Conservation (phyloP, 2,888 invertebrate species). For the Ecliptopera silaceata region DNA sequence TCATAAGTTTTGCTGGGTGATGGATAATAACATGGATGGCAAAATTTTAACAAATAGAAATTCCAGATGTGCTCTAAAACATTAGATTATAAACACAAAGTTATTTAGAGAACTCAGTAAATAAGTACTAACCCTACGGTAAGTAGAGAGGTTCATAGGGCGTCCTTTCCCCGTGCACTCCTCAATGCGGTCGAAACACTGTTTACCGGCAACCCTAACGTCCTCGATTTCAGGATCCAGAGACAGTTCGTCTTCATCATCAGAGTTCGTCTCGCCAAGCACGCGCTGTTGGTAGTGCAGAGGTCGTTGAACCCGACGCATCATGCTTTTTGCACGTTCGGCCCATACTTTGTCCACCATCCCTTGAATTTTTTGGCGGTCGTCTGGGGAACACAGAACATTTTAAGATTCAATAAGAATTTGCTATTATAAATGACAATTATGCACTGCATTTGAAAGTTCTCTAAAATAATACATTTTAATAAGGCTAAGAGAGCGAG, state of each 20-base stretch:
- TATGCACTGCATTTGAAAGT: too few relatives aligned
- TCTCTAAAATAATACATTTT: too few relatives aligned
- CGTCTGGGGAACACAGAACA: conserved; percentile 71
- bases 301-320: conserved; percentile 59
- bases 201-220: conserved; percentile 51
- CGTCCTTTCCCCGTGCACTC: conserved; percentile 87
- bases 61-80: too few relatives aligned
- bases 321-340: conserved; percentile 79
- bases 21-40: too few relatives aligned
- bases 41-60: too few relatives aligned
- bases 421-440: too few relatives aligned
- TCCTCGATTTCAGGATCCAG: conserved; percentile 60
- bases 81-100: too few relatives aligned
- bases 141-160: conserved; percentile 49
- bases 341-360: conserved; percentile 90
- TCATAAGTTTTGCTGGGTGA: too few relatives aligned
- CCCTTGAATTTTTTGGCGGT: conserved; percentile 87
- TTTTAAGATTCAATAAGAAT: too few relatives aligned
- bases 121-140: conserved; percentile 50
- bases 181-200: conserved; percentile 64
- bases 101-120: too few relatives aligned
- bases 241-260: conserved; percentile 72
- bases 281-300: conserved; percentile 52
- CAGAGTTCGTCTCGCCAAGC: conserved; percentile 53
- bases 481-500: too few relatives aligned